Evolutionary conservation across 2,797 vertebrate genomes (phyloP), one percentile per base, ranked within the genome.

Genomic region (Philypnodon macrostomus): DNA sequence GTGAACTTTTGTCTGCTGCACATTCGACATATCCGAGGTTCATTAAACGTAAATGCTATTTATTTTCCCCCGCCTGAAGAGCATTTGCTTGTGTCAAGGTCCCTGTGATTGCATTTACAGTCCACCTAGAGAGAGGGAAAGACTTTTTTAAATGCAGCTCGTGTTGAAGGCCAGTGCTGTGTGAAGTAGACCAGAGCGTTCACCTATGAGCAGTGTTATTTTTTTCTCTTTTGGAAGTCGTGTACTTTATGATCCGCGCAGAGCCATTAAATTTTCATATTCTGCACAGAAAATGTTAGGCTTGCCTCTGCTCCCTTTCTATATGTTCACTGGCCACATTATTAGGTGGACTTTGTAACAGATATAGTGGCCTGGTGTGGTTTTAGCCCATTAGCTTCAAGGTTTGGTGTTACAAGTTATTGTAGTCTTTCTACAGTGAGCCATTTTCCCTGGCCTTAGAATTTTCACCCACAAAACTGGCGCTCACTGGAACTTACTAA

Each of bases 151-250:
- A 53, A 24, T 19, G 47, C 44, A 36, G 58, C 48, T 63, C 16
- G 56, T 34, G 46, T 24, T 35, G 38, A 63, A 70, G 67, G 60
- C 58, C 67, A 31, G 48, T 52, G 54, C 64, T 46, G 47, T 44
- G 60, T 53, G 72, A 77, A 64, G 61, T 18, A 53, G 67, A 79
- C 53, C 61, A 40, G 58, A 66, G 60, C 40, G 33, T 69, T 67
- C 51, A 72, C 51, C 66, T 65, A n/a, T n/a, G n/a, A 58, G 52
- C 48, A n/a, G 38, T 54, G 62, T 69, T 60, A 35, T 63, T 67
- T 60, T 45, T 67, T 23, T 23, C 21, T 19, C 67, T 47, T 52
- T 52, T 63, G 52, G 40, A 50, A 56, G 46, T 50, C 55, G 42
- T 16, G 36, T 49, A 26, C 57, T 67, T 79, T 69, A 66, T 61